Evolutionary conservation across 2,888 invertebrate genomes (phyloP).

Genomic region (Polydrusus pterygomalis): DNA sequence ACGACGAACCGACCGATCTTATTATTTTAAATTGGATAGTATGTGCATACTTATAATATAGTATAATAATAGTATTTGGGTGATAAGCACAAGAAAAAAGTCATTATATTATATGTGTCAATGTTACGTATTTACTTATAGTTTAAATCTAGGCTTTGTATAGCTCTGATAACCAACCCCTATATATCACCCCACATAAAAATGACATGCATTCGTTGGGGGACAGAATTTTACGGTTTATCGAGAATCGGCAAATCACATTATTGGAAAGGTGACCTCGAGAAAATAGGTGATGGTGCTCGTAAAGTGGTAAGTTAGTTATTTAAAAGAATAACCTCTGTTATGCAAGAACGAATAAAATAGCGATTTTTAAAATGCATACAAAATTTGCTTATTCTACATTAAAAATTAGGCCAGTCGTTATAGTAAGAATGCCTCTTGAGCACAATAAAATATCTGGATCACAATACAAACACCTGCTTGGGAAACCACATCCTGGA

Average conservation of each 20-base stretch:
- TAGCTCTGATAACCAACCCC: slow-evolving; percentile 2
- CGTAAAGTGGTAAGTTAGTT: too few species aligned
- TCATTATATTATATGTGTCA: slow-evolving; percentile 3
- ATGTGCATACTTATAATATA: too few species aligned
- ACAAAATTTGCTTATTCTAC: slow-evolving; percentile 11
- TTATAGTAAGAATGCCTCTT: background rate
- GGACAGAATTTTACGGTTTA: slow-evolving; percentile 23
- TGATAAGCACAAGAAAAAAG: slow-evolving; percentile 1
- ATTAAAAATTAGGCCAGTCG: slow-evolving; percentile 1
- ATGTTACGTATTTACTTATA: slow-evolving; percentile 18
- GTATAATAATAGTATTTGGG: too few species aligned
- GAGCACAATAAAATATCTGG: slow-evolving; percentile 15
- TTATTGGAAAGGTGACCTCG: slow-evolving; percentile 8
- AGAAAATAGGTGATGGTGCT: too few species aligned
- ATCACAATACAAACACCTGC: slow-evolving; percentile 22
- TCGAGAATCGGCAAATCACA: slow-evolving; percentile 28
- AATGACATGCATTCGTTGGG: background rate
- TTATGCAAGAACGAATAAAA: too few species aligned
- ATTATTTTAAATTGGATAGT: too few species aligned
- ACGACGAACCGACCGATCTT: too few species aligned
- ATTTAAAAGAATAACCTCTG: too few species aligned
- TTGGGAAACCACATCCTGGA: slow-evolving; percentile 8
- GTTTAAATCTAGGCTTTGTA: background rate
- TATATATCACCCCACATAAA: slow-evolving; percentile 16
- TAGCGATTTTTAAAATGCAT: too few species aligned